phyloP scores from a whole-genome alignment of 2,888 invertebrate species.

The Diarsia rubi region DNA sequence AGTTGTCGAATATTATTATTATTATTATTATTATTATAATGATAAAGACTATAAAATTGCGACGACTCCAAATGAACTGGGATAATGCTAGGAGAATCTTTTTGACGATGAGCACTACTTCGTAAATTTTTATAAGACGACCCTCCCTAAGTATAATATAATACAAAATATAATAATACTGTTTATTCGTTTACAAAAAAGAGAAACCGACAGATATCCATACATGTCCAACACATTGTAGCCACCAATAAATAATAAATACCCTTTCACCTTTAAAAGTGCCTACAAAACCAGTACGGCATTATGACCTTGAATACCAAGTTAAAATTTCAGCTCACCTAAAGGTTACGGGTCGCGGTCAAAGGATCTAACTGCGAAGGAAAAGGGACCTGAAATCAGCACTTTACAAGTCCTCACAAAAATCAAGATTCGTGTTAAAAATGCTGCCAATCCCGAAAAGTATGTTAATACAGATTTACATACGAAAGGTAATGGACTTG shows the following conservation, averaged over 20 bases:
- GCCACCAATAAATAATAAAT: too few relatives aligned
- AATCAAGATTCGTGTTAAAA: slow-evolving; percentile 34
- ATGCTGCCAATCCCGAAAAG: slow-evolving; percentile 46
- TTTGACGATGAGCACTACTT: too few relatives aligned
- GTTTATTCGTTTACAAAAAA: too few relatives aligned
- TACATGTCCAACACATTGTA: not conserved
- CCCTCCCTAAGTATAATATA: too few relatives aligned
- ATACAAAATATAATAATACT: too few relatives aligned
- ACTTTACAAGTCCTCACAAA: slow-evolving; percentile 14
- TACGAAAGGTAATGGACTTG: slow-evolving; percentile 50
- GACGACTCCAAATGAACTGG: too few relatives aligned
- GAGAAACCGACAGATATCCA: not conserved
- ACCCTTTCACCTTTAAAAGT: not conserved
- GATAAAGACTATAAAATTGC: too few relatives aligned
- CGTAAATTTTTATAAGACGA: too few relatives aligned
- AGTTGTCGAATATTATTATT: too few relatives aligned
- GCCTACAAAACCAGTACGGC: not conserved
- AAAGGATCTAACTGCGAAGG: slow-evolving; percentile 5
- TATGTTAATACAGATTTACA: slow-evolving; percentile 61
- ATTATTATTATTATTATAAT: too few relatives aligned
- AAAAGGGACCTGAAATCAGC: slow-evolving; percentile 24
- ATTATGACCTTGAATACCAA: slow-evolving; percentile 1
- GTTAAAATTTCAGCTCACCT: slow-evolving; percentile 15
- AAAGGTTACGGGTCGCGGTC: slow-evolving; percentile 22
- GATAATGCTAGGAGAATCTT: too few relatives aligned